Conservation (phyloP, 2,888 invertebrate genomes). For the Hydrotaea diabolus region DNA sequence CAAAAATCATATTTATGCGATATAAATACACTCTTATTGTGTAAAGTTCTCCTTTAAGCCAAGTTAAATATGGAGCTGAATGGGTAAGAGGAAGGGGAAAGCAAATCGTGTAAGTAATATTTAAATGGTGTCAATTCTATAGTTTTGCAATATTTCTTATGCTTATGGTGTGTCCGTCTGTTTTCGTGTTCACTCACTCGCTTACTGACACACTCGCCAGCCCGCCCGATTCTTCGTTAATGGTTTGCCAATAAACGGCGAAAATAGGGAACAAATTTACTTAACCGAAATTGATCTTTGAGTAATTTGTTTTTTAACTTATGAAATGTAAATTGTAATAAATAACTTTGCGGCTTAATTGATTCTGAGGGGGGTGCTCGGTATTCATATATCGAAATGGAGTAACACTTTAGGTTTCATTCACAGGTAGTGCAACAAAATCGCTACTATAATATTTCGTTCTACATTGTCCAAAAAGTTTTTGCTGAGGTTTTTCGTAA, state of each 20-base stretch:
- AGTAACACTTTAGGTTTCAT: too few relatives aligned
- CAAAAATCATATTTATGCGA: constrained; percentile 28
- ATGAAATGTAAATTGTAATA: not conserved
- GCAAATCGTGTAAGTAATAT: constrained; percentile 38
- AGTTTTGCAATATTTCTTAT: constrained; percentile 31
- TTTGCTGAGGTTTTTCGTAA: too few relatives aligned
- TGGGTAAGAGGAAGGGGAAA: not conserved
- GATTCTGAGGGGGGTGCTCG: not conserved
- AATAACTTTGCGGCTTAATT: not conserved
- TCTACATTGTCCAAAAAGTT: too few relatives aligned
- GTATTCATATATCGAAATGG: too few relatives aligned
- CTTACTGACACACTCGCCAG: constrained; percentile 9
- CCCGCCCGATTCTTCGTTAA: not conserved
- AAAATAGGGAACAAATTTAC: not conserved
- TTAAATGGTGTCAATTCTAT: constrained; percentile 55
- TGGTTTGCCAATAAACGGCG: not conserved
- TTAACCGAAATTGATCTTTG: not conserved
- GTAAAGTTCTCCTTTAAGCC: constrained; percentile 40
- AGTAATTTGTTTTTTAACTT: not conserved
- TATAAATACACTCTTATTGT: constrained; percentile 53
- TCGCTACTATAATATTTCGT: too few relatives aligned
- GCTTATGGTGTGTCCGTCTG: not conserved
- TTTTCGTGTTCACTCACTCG: too few relatives aligned
- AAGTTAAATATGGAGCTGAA: not conserved
- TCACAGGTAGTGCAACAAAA: too few relatives aligned